Percentiles rank a stretch among this genome's conserved stretches.
These are phyloP conservation scores for Eueremaeus valkanovi DNA, from an alignment of 2,888 invertebrate species.

Conservation along the genomic window DNA sequence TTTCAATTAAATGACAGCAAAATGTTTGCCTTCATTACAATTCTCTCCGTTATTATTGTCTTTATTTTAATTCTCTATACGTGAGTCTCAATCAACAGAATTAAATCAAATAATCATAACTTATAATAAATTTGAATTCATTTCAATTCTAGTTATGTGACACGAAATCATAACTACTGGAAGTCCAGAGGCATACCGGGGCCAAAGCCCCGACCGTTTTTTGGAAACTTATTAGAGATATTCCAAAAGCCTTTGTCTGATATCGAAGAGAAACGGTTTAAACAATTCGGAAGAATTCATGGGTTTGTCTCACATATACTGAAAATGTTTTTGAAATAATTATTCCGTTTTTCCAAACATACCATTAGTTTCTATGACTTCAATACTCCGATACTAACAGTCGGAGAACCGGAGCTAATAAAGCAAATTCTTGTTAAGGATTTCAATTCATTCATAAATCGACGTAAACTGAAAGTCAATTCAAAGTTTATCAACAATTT, in stretches of 20 bases:
- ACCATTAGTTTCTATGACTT: constrained; percentile 13
- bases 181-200: neutral
- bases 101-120: too few relatives aligned
- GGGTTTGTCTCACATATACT: neutral
- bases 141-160: neutral
- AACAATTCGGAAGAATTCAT: constrained; percentile 10
- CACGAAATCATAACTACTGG: constrained; percentile 4
- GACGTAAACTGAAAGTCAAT: neutral
- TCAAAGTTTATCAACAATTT: constrained; percentile 49
- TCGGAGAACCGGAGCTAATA: constrained; percentile 43
- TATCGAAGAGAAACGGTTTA: constrained; percentile 1
- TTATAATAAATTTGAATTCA: neutral
- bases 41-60: too few relatives aligned
- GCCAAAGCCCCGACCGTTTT: neutral
- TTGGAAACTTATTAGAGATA: neutral
- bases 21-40: too few relatives aligned
- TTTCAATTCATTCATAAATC: constrained; percentile 42
- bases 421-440: constrained; percentile 43
- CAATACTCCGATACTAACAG: constrained; percentile 13
- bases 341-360: neutral
- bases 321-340: neutral
- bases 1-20: too few relatives aligned
- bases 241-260: neutral
- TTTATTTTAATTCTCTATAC: too few relatives aligned
- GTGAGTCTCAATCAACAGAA: too few relatives aligned